Base-by-base conservation (phyloP, 2,888 invertebrate genomes). In the Eucera pruinosa region DNA sequence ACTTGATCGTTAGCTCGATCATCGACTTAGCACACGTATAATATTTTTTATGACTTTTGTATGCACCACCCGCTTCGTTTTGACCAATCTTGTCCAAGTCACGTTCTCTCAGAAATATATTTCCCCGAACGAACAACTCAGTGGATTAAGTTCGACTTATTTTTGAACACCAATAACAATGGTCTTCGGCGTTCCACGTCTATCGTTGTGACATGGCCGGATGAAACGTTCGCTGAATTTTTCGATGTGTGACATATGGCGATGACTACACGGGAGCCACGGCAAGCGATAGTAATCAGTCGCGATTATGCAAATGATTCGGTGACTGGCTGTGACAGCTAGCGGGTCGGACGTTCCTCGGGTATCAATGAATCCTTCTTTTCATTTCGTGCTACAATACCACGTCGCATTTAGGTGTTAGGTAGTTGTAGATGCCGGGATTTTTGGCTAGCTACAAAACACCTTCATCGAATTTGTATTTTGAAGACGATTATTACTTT, bases 281-380 rank as follows among this genome's bases (percentile, higher is more conserved):
- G 58, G 76, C 54, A n/a, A 76, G 73, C 77, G 80, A 60, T 65
- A 67, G 78, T 82, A 86, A 87, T 87, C 81, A 81, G 80, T 78
- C 58, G 81, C 80, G 87, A 85, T 87, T 87, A 87, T 87, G 86
- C 78, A 86, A 86, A 87, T 87, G 82, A 85, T 81, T 77, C 80
- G 79, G 81, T 81, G 82, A 84, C 84, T 86, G 86, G 80, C 80
- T 69, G 81, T 79, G 84, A 85, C 86, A 81, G 85, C 77, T 81
- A 85, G 73, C 81, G 67, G 70, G 73, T 82, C 78, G 79, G 70
- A 86, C 81, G 75, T 80, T 82, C 75, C 79, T 81, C 62, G 61
- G 25, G 61, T 78, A 78, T 73, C 75, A 58, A 83, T 80, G 78
- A 76, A 54, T 74, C 54, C 57, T 58, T 57, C 61, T 75, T 80